A percentile compares a stretch with the other conserved stretches of the same genome.
Conservation (phyloP, 1,140 invertebrate species). For the Leptinotarsa texana region DNA sequence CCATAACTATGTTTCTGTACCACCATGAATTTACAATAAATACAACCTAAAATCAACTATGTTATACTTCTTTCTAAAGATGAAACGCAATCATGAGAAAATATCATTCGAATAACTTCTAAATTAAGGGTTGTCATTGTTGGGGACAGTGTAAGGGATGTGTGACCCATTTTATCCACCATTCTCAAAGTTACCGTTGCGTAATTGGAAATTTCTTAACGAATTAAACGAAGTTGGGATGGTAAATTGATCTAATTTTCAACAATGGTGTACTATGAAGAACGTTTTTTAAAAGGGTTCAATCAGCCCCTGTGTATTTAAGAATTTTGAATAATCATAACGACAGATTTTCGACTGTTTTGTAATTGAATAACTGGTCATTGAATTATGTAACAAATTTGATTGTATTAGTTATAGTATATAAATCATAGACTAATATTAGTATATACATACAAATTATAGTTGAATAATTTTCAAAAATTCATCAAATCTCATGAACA, state of each 20-base stretch:
- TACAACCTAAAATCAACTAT: not conserved
- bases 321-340: slow-evolving; percentile 7
- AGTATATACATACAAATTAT: too few relatives aligned
- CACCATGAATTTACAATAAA: slow-evolving; percentile 18
- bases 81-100: slow-evolving; percentile 43
- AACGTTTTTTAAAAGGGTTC: slow-evolving; percentile 20
- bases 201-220: slow-evolving; percentile 42
- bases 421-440: too few relatives aligned
- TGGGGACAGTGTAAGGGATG: slow-evolving; percentile 36
- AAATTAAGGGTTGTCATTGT: slow-evolving; percentile 50
- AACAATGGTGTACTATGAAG: slow-evolving; percentile 5
- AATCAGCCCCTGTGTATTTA: not conserved
- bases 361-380: too few relatives aligned
- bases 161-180: slow-evolving; percentile 40
- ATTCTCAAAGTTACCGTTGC: slow-evolving; percentile 32
- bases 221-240: slow-evolving; percentile 33
- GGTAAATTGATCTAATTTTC: slow-evolving; percentile 40
- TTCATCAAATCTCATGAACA: too few relatives aligned
- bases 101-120: slow-evolving; percentile 46
- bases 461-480: too few relatives aligned
- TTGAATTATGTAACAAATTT: too few relatives aligned
- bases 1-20: slow-evolving; percentile 37
- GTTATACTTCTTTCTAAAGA: slow-evolving; percentile 27
- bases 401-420: too few relatives aligned
- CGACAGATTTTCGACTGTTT: not conserved